Evolutionary conservation across 2,797 vertebrate genomes (phyloP), one percentile per base, ranked within the genome.

Genomic region (Halcyon badia): DNA sequence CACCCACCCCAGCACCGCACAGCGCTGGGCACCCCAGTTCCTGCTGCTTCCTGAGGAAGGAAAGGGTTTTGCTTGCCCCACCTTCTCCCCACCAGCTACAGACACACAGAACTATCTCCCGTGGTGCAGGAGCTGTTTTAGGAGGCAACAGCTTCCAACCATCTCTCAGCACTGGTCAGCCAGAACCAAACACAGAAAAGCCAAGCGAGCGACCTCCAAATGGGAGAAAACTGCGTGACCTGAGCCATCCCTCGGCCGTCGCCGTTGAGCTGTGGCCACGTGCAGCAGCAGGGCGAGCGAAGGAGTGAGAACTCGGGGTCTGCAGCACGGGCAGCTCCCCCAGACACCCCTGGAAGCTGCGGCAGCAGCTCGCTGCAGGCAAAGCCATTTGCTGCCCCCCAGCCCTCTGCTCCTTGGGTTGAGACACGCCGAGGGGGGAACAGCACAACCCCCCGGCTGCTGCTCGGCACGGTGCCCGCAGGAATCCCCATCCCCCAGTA

Each of bases 381-480:
- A 5, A 18, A 33, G 21, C 22, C 37, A 0, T 14, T n/a, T 13
- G 46, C 61, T 52, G 10, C 42, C 66, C 25, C 10, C 4, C 58
- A 87, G 57, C 37, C 70, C 80, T 56, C 19, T 0, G 66, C 15
- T 58, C 30, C 42, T 11, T 0, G n/a, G 62, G 35, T 16, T 5
- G 72, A 24, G 76, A 13, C 46, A 5, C 19, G 3, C 10, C 1
- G 0, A 41, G 42, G 22, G 14, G 56, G 69, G 15, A 61, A 16
- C 73, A 35, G 42, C 70, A 46, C 22, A 21, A 20, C 6, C 33
- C 64, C 60, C 0, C 0, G 1, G 73, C 46, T 37, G 1, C 62
- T 6, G 20, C 25, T 6, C 56, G 3, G 12, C 2, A 0, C 0
- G 9, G 24, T 11, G 39, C 62, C 77, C 0, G 0, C 19, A 1